Conservation (phyloP, 2,113 vertebrate species). For the Leptosomus discolor region DNA sequence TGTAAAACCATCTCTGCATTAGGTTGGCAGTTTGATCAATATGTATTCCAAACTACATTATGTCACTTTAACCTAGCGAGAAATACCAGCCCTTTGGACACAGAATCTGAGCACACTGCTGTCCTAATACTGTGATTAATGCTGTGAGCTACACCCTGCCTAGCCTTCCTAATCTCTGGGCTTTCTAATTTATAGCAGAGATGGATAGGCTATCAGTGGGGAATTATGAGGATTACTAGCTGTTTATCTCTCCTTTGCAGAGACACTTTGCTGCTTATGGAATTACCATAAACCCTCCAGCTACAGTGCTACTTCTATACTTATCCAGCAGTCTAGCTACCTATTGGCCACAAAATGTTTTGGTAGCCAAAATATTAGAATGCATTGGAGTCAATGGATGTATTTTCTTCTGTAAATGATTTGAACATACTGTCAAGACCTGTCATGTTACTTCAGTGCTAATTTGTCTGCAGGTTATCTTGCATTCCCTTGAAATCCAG, state of each 20-base stretch:
- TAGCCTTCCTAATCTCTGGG: conserved; percentile 56
- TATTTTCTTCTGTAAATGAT: neutral
- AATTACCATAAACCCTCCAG: conserved; percentile 65
- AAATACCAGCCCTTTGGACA: conserved; percentile 20
- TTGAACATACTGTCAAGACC: conserved; percentile 27
- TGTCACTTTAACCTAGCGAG: neutral
- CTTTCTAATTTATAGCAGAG: conserved; percentile 74
- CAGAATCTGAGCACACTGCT: conserved; percentile 1
- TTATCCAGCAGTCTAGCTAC: conserved; percentile 10
- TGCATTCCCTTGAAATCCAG: conserved; percentile 18
- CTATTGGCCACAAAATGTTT: neutral
- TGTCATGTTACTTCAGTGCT: neutral
- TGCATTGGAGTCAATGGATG: neutral
- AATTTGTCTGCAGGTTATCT: conserved; percentile 56
- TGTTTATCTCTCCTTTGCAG: conserved; percentile 73
- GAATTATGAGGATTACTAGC: conserved; percentile 75
- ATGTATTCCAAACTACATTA: neutral
- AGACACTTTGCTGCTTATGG: conserved; percentile 61
- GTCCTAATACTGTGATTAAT: conserved; percentile 63
- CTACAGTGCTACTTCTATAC: conserved; percentile 29
- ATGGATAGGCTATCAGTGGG: conserved; percentile 74
- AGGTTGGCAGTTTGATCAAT: neutral
- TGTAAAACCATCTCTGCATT: neutral
- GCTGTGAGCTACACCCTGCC: conserved; percentile 42
- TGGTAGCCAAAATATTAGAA: conserved; percentile 23